Percentiles rank a stretch among this genome's conserved stretches.
Evolutionary conservation across 2,797 vertebrate species (phyloP).

Genomic region (Sebastes itinus): DNA sequence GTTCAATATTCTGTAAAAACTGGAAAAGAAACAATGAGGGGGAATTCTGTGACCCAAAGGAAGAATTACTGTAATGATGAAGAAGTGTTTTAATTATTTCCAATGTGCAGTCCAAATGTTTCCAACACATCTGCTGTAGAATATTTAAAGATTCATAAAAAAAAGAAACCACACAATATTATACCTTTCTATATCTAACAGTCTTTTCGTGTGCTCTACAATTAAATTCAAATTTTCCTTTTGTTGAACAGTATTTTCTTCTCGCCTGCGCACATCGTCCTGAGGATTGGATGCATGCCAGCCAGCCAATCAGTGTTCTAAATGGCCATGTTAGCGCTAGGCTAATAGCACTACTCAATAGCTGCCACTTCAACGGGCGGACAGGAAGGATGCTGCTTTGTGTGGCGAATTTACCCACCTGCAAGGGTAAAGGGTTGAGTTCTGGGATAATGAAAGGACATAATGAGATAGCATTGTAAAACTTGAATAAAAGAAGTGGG

Average conservation of each 20-base stretch:
- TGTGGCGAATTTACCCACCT: constrained; percentile 36
- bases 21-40: constrained; percentile 16
- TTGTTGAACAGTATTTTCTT: not conserved
- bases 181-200: not conserved
- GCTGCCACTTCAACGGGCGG: constrained; percentile 35
- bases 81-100: constrained; percentile 49
- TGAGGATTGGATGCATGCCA: not conserved
- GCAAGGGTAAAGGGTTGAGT: not conserved
- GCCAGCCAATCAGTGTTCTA: constrained; percentile 17
- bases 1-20: constrained; percentile 25
- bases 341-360: constrained; percentile 28
- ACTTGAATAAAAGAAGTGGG: constrained; percentile 5
- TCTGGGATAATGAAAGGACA: constrained; percentile 18
- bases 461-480: constrained; percentile 35
- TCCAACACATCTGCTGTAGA: constrained; percentile 13
- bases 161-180: not conserved
- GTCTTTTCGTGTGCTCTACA: not conserved
- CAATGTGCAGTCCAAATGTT: not conserved
- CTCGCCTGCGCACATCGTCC: not conserved
- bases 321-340: constrained; percentile 14
- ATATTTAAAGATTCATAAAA: constrained; percentile 11
- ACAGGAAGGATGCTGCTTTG: constrained; percentile 36
- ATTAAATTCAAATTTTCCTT: constrained; percentile 13
- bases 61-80: constrained; percentile 39
- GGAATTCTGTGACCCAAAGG: constrained; percentile 10